Conservation (phyloP, 2,797 vertebrate species). For the Myotis vivesi region DNA sequence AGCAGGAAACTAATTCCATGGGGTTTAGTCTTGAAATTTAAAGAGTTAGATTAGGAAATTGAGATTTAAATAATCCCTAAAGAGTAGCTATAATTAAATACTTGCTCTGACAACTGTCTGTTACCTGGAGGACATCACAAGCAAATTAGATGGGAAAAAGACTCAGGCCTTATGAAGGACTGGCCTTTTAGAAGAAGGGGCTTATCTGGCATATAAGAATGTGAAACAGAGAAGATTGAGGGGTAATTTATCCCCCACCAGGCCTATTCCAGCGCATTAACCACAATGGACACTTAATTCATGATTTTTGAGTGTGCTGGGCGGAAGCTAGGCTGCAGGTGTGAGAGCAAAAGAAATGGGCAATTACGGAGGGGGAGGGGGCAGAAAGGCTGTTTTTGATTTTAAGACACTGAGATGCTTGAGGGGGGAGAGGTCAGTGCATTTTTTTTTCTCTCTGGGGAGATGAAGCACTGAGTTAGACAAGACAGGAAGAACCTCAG, state of each 20-base stretch:
- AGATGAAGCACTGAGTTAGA: not conserved
- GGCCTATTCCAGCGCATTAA: not conserved
- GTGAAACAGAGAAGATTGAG: not conserved
- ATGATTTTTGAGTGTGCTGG: not conserved
- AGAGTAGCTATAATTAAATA: not conserved
- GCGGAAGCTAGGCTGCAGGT: not conserved
- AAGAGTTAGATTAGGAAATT: not conserved
- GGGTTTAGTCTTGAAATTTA: not conserved
- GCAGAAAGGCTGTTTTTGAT: constrained; percentile 49
- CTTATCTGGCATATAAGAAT: not conserved
- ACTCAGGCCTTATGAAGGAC: not conserved
- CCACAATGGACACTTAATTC: not conserved
- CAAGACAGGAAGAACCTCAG: not conserved
- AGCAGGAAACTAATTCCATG: not conserved
- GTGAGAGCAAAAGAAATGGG: not conserved
- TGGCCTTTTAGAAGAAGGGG: not conserved
- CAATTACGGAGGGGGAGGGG: not conserved
- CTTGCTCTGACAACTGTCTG: not conserved
- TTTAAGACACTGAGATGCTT: not conserved
- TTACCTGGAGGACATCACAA: not conserved
- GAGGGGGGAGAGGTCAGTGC: not conserved
- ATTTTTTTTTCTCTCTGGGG: not conserved
- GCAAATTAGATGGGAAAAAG: not conserved
- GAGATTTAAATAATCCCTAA: not conserved
- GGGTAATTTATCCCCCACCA: not conserved